Conservation (phyloP, 1,140 invertebrate species). For the Platorchestia sp. region DNA sequence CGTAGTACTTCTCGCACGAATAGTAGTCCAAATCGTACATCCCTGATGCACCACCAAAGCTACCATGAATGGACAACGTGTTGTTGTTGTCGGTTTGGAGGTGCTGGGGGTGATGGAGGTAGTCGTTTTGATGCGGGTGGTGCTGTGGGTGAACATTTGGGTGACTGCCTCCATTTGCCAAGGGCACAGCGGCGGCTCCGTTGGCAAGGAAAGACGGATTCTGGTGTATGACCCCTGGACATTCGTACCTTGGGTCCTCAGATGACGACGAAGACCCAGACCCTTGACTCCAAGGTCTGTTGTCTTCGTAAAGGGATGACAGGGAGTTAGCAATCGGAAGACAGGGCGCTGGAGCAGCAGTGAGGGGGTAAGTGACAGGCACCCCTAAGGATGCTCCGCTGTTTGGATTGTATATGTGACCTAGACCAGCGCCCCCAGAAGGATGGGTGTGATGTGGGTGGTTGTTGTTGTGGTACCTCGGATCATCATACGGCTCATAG, state of each 20-base stretch:
- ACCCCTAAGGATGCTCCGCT: slow-evolving; percentile 21
- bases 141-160: slow-evolving; percentile 21
- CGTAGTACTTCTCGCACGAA: slow-evolving; percentile 24
- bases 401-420: slow-evolving; percentile 63
- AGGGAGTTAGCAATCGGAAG: slow-evolving; percentile 67
- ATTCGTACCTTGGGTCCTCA: slow-evolving; percentile 61
- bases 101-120: slow-evolving; percentile 53
- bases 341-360: slow-evolving; percentile 56
- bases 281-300: slow-evolving; percentile 68
- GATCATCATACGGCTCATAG: slow-evolving; percentile 58
- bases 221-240: slow-evolving; percentile 47
- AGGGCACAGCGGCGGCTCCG: not conserved
- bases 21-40: slow-evolving; percentile 18
- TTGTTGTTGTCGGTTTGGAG: not conserved
- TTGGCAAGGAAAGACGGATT: slow-evolving; percentile 9
- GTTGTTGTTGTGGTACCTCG: slow-evolving; percentile 63
- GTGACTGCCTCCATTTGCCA: not conserved
- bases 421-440: slow-evolving; percentile 58
- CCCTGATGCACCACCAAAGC: not conserved
- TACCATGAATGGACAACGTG: not conserved
- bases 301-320: slow-evolving; percentile 56
- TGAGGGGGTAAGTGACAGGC: not conserved
- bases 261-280: slow-evolving; percentile 64
- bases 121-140: slow-evolving; percentile 54
- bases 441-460: slow-evolving; percentile 36